Conservation (phyloP, 1,140 invertebrate species). For the Neodiprion lecontei region DNA sequence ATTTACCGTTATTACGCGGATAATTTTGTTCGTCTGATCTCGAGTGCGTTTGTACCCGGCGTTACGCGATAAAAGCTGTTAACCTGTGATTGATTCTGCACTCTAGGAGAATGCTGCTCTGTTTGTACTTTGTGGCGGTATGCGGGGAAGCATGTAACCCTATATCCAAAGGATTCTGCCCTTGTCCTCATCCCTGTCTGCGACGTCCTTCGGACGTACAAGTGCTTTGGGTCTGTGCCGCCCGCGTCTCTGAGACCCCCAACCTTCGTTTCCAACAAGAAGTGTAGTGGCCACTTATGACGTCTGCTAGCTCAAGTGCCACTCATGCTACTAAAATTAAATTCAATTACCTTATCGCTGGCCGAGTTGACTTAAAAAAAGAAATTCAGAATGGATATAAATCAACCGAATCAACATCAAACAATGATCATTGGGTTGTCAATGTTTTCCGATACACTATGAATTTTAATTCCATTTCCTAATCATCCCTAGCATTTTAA, state of each 20-base stretch:
- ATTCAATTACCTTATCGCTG: conserved; percentile 60
- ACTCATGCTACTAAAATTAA: conserved; percentile 64
- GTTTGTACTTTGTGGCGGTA: background rate
- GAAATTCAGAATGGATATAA: background rate
- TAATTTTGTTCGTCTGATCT: background rate
- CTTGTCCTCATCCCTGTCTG: background rate
- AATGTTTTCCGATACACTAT: too few relatives aligned
- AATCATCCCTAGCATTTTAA: too few relatives aligned
- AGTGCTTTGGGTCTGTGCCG: background rate
- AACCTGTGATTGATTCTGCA: conserved; percentile 37
- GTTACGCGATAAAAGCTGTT: conserved; percentile 19
- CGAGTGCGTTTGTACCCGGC: background rate
- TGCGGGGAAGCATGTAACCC: conserved; percentile 27
- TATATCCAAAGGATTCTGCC: conserved; percentile 19
- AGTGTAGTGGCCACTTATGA: conserved; percentile 53
- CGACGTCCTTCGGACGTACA: background rate
- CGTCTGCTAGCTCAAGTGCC: conserved; percentile 59
- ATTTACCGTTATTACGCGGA: background rate
- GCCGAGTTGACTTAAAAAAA: conserved; percentile 52
- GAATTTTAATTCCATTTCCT: too few relatives aligned
- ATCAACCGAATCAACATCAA: too few relatives aligned
- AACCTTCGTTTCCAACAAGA: conserved; percentile 43
- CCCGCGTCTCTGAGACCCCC: background rate
- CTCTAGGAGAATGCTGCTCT: background rate
- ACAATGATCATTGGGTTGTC: too few relatives aligned